These are phyloP conservation scores for Sericinus montela DNA, from an alignment of 2,888 invertebrate species.

Conservation along the genomic window DNA sequence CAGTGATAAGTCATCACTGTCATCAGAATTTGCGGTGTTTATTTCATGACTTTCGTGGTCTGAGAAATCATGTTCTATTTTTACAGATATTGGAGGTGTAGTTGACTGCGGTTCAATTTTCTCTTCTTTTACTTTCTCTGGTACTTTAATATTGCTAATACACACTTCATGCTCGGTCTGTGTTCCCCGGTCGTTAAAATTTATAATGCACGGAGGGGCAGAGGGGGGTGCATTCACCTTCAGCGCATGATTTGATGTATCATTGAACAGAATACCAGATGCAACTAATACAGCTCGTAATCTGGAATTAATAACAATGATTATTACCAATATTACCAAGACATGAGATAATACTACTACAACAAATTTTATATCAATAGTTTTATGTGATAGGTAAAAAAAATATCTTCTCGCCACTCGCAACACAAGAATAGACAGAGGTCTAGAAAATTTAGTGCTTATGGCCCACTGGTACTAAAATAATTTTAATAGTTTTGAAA, in stretches of 20 bases:
- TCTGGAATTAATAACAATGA: slow-evolving; percentile 16
- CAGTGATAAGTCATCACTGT: slow-evolving; percentile 54
- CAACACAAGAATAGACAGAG: no score
- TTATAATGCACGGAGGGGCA: slow-evolving; percentile 25
- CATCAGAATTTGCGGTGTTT: slow-evolving; percentile 41
- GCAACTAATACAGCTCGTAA: slow-evolving; percentile 27
- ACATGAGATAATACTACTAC: no score
- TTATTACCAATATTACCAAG: no score
- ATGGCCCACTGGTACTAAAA: no score
- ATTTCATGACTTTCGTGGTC: slow-evolving; percentile 32
- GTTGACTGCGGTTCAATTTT: slow-evolving; percentile 45
- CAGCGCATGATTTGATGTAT: slow-evolving; percentile 24
- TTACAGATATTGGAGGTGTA: slow-evolving; percentile 33
- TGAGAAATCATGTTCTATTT: slow-evolving; percentile 38
- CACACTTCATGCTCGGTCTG: slow-evolving; percentile 42
- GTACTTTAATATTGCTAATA: background rate
- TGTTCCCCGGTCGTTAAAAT: slow-evolving; percentile 40
- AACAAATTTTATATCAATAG: no score
- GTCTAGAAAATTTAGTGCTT: no score
- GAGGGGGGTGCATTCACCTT: slow-evolving; percentile 33
- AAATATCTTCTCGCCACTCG: no score
- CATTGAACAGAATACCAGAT: slow-evolving; percentile 19
- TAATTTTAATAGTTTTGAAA: no score
- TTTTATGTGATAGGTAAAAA: no score
- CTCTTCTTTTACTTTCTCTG: slow-evolving; percentile 39